Base-by-base conservation (phyloP, 2,797 vertebrate species). In the Limnodromus scolopaceus region DNA sequence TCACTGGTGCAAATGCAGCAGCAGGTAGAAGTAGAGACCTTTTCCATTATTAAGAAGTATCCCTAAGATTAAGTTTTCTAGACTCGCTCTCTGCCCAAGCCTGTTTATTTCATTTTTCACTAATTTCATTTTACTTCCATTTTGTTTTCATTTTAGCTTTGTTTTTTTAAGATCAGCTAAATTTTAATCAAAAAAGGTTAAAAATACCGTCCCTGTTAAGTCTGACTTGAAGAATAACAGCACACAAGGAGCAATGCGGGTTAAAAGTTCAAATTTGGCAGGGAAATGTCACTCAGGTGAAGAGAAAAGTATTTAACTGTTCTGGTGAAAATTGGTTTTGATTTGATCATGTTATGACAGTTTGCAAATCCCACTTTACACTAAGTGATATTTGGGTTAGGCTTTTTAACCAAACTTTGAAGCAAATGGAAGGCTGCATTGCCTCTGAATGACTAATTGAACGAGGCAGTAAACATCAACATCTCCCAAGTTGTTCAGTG, bases 291-390 rank as follows among this genome's bases (percentile, higher is more conserved):
- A 95, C 71, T 96, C 93, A 92, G 58, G 45, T 65, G 57, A 77
- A 94, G 76, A 87, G 77, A 94, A 91, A 57, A 94, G 78, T 93
- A 96, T 97, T 96, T 96, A 96, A 92, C 93, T 92, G 90, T 83
- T 96, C 93, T 96, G 93, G 97, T 97, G 92, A 95, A 96, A 96
- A 97, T 34, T 81, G 91, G 86, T 80, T 97, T 95, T 95, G 92
- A 97, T 97, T 95, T 96, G 93, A 97, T 97, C 86, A 91, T 97
- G 94, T 97, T 96, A 93, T 92, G 97, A 97, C 97, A 97, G 94
- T 87, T 95, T 53, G 81, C 93, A 97, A 96, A 97, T 97, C 93
- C 84, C 82, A 95, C 94, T 97, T 94, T 89, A 89, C 87, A 91
- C 72, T 94, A 89, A 94, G 94, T 80, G 68, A 43, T 96, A 96